These are phyloP conservation scores for Stichodactyla mertensii DNA, from an alignment of 64 coral and sea anemone species.

Conservation along the genomic window DNA sequence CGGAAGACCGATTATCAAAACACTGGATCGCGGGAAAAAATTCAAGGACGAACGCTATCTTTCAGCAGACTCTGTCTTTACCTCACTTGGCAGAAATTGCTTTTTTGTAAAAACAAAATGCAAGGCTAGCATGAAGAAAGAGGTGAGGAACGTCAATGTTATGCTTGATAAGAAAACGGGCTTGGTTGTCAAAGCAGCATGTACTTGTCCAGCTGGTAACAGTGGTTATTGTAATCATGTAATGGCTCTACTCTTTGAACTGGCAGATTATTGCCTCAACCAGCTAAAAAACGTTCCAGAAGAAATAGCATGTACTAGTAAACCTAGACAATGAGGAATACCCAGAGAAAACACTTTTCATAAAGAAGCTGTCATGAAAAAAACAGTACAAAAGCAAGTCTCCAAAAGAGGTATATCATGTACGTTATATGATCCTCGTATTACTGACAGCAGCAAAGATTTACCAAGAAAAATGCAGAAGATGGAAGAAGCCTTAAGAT, in stretches of 20 bases:
- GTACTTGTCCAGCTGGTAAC: background rate
- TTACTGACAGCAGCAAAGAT: slow-evolving; percentile 17
- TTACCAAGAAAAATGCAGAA: background rate
- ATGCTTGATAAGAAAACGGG: background rate
- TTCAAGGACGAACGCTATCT: slow-evolving; percentile 43
- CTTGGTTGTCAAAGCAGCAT: no score
- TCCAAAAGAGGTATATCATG: slow-evolving; percentile 36
- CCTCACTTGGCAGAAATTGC: background rate
- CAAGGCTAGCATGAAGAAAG: slow-evolving; percentile 45
- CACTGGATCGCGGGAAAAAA: slow-evolving; percentile 20
- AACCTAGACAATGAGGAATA: slow-evolving; percentile 27
- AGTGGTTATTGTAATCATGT: slow-evolving; percentile 49
- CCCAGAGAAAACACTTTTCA: slow-evolving; percentile 29
- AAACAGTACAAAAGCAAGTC: slow-evolving; percentile 21
- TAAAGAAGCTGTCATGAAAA: slow-evolving; percentile 32
- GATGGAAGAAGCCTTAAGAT: no score
- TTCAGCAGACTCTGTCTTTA: slow-evolving; percentile 12
- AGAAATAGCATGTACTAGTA: slow-evolving; percentile 38
- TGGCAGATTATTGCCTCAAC: slow-evolving; percentile 39
- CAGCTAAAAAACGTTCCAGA: slow-evolving; percentile 28
- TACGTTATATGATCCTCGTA: slow-evolving; percentile 35
- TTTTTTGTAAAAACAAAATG: slow-evolving; percentile 37
- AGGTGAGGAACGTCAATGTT: background rate
- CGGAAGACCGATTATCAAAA: slow-evolving; percentile 25
- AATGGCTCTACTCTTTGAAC: slow-evolving; percentile 42